A percentile compares a stretch with the other conserved stretches of the same genome.
phyloP scores from a whole-genome alignment of 2,797 vertebrate genomes.

The Arrhamphus sclerolepis region DNA sequence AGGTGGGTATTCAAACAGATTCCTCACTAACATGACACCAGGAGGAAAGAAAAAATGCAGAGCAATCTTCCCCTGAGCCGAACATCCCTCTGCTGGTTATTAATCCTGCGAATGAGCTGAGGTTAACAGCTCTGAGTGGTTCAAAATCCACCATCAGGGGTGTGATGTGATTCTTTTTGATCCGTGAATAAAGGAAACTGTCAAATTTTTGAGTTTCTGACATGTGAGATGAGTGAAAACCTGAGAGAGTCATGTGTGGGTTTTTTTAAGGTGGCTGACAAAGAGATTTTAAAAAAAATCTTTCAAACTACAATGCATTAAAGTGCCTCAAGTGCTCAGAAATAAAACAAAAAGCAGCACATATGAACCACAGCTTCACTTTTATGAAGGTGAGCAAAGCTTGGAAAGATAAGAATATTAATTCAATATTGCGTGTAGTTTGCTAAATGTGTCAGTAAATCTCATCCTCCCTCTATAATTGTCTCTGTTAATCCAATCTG shows the following conservation, averaged over 20 bases:
- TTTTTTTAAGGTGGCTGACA: conserved; percentile 18
- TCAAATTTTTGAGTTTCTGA: conserved; percentile 20
- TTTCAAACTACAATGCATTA: not conserved
- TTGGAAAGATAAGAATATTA: conserved; percentile 3
- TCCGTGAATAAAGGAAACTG: conserved; percentile 10
- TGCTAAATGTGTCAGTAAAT: conserved; percentile 24
- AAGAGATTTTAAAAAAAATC: not conserved
- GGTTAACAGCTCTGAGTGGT: conserved; percentile 46
- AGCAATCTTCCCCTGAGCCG: conserved; percentile 38
- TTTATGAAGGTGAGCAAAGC: too few relatives aligned
- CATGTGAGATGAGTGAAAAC: conserved; percentile 7
- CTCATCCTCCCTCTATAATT: conserved; percentile 38
- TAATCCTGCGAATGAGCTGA: conserved; percentile 52
- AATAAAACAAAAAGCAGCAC: too few relatives aligned
- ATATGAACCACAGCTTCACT: too few relatives aligned
- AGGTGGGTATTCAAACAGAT: conserved; percentile 3
- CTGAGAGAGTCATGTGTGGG: not conserved
- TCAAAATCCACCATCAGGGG: conserved; percentile 37
- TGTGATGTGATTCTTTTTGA: conserved; percentile 22
- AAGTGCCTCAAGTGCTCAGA: too few relatives aligned
- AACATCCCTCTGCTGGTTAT: conserved; percentile 47
- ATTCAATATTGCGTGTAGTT: not conserved
- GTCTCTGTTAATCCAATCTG: conserved; percentile 45
- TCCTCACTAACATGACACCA: conserved; percentile 11
- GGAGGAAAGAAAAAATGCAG: conserved; percentile 5